Conservation (phyloP, 1,140 invertebrate species). For the Nasonia vitripennis region DNA sequence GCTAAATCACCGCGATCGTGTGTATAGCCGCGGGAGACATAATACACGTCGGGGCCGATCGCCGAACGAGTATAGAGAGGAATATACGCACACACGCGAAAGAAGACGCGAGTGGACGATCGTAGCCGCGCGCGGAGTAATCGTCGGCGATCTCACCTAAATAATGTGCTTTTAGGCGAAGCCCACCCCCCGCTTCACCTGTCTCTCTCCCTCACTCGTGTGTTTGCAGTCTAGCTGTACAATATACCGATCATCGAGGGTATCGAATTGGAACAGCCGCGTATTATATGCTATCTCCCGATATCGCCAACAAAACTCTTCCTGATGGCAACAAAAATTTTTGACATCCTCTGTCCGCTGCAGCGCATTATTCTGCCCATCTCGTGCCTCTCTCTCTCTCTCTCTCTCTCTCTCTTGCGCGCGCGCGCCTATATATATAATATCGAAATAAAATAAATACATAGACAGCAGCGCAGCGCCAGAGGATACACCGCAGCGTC, state of each 20-base stretch:
- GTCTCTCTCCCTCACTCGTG: not conserved
- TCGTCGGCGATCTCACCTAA: constrained; percentile 46
- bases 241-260: too few relatives aligned
- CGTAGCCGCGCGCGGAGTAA: constrained; percentile 42
- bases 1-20: constrained; percentile 45
- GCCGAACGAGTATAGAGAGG: constrained; percentile 22
- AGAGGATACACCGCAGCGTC: constrained; percentile 42
- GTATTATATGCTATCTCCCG: too few relatives aligned
- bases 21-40: constrained; percentile 49
- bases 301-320: too few relatives aligned
- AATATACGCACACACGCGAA: constrained; percentile 20
- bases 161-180: constrained; percentile 47
- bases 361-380: constrained; percentile 2
- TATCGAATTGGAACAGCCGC: too few relatives aligned
- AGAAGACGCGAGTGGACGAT: too few relatives aligned
- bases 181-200: not conserved
- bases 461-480: constrained; percentile 46
- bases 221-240: too few relatives aligned
- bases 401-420: too few relatives aligned
- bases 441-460: constrained; percentile 51
- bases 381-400: not conserved
- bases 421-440: constrained; percentile 28
- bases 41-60: constrained; percentile 31
- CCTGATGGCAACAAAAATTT: not conserved
- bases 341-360: not conserved